Conservation (phyloP, 92 coral and sea anemone genomes). For the Phymanthus crucifer region DNA sequence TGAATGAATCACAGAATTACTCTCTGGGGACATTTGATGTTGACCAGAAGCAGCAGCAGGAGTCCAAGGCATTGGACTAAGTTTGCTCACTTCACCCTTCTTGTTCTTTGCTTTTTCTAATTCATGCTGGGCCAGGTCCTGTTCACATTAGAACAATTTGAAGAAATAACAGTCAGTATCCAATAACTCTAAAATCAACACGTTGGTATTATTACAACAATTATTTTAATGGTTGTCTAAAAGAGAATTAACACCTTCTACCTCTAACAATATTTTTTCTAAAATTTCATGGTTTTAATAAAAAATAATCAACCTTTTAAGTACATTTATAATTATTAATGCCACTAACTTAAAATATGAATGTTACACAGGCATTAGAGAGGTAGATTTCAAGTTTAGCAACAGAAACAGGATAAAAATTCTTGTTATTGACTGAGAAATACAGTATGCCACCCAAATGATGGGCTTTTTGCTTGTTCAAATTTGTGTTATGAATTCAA, state of each 20-base stretch:
- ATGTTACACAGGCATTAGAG: not conserved
- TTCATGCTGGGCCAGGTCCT: conserved; percentile 35
- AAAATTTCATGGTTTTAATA: not conserved
- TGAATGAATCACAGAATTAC: conserved; percentile 65
- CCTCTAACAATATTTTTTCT: not conserved
- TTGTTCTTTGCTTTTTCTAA: conserved; percentile 20
- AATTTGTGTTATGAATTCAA: no score
- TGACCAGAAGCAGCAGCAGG: conserved; percentile 16
- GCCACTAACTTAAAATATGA: not conserved
- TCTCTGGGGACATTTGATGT: conserved; percentile 60
- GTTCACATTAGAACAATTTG: no score
- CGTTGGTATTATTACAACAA: no score
- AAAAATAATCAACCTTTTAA: not conserved
- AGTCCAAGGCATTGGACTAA: conserved; percentile 44
- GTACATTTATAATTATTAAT: not conserved
- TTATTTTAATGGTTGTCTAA: no score
- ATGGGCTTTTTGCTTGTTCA: not conserved
- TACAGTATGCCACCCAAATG: not conserved
- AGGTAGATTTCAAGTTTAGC: not conserved
- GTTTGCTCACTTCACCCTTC: not conserved
- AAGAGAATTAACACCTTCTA: no score
- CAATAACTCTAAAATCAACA: not conserved
- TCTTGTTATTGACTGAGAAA: not conserved
- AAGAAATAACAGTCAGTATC: not conserved
- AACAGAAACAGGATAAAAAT: not conserved